Evolutionary conservation across 2,113 vertebrate genomes (phyloP), one percentile per base, ranked within the genome.

Genomic region (Macaca nemestrina): DNA sequence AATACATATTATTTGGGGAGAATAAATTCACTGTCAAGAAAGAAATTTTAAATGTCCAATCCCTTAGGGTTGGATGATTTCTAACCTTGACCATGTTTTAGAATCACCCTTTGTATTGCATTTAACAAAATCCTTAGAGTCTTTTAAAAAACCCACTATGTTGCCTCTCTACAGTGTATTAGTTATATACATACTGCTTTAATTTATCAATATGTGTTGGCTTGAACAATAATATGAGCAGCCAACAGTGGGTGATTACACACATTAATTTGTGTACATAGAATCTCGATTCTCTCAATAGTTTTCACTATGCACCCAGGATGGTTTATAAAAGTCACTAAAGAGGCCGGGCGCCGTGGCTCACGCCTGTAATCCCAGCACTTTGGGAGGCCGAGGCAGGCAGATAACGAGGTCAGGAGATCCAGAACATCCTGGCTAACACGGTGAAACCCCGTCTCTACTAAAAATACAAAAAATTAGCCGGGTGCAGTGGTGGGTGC

Each of bases 201-300:
- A 88, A 68, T 70, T 90, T 76, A 90, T 95, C 86, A 89, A 61
- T 59, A 84, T 95, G 38, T 72, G 1, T 84, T 61, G 2, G 7
- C 61, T 68, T 79, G 55, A 92, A 84, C 17, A 91, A 40, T 85
- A 90, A 72, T 35, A 93, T 55, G 8, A 95, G 38, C 38, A 82
- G 2, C 14, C 64, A 83, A 40, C 25, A 32, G 55, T 43, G 25
- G 75, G 12, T 86, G 73, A 84, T 67, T 52, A 89, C 75, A 8
- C 1, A 94, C 17, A 30, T 64, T 95, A 96, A 92, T 90, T 93
- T 97, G 92, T 59, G 92, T 67, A 75, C 5, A 16, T 57, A 72
- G 55, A 72, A 87, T 94, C 6, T 32, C 30, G 75, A 1, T 70
- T 93, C 38, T 50, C 43, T 55, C 27, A 67, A 40, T 32, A 78